These are phyloP conservation scores for Nothocercus julius DNA, from an alignment of 2,113 vertebrate species.

Conservation along the genomic window DNA sequence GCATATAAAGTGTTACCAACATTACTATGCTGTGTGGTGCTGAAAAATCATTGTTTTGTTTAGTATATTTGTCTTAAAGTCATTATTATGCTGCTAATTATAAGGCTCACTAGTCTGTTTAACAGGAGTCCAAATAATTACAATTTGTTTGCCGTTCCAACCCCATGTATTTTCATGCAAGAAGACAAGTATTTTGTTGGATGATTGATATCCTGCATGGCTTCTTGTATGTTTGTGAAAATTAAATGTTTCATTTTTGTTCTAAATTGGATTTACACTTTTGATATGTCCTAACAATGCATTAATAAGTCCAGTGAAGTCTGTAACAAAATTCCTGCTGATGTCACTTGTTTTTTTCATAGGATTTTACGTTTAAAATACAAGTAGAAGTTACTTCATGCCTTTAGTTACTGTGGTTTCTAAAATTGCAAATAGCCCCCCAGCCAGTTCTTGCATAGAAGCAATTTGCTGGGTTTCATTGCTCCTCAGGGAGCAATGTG, in stretches of 20 bases:
- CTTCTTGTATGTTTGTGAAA: background rate
- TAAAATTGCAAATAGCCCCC: background rate
- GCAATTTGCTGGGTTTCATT: background rate
- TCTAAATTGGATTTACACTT: background rate
- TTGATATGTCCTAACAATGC: background rate
- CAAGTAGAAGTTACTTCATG: background rate
- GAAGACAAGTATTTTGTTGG: conserved; percentile 45
- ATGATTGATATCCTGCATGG: background rate
- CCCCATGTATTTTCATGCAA: background rate
- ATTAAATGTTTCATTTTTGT: conserved; percentile 5
- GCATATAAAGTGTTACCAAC: background rate
- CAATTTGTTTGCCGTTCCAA: conserved; percentile 47
- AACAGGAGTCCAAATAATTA: conserved; percentile 57
- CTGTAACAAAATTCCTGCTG: background rate
- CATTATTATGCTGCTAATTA: conserved; percentile 61
- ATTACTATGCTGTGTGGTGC: background rate
- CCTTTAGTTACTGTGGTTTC: background rate
- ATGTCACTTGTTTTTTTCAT: background rate
- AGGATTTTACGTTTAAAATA: background rate
- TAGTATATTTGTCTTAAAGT: conserved; percentile 62
- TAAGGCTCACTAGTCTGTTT: conserved; percentile 64
- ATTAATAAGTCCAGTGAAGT: background rate
- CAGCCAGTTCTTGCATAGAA: background rate
- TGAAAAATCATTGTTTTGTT: conserved; percentile 48
- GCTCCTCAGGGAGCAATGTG: background rate